Evolutionary conservation across 2,797 vertebrate genomes (phyloP).

Genomic region (Anabas testudineus): DNA sequence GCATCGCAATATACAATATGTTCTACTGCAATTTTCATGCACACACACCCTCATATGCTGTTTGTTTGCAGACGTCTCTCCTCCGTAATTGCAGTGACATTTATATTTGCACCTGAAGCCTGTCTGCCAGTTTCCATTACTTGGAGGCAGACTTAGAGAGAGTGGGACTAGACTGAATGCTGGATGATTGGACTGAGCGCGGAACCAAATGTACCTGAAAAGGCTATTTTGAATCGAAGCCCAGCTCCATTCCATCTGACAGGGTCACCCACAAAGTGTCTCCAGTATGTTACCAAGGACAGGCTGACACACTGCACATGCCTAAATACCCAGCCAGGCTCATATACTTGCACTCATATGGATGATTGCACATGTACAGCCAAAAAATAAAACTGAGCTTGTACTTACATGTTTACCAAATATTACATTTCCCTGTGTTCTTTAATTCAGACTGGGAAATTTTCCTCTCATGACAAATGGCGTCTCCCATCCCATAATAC

Average conservation of each 20-base stretch:
- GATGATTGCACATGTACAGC: not conserved
- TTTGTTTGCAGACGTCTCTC: constrained; percentile 72
- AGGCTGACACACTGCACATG: not conserved
- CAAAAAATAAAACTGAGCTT: too few relatives aligned
- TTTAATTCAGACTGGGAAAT: constrained; percentile 9
- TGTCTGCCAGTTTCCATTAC: constrained; percentile 75
- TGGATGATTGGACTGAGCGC: constrained; percentile 55
- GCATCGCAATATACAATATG: constrained; percentile 18
- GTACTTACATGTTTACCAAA: not conserved
- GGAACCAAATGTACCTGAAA: constrained; percentile 65
- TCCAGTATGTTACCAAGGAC: constrained; percentile 1
- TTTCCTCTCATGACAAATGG: constrained; percentile 33
- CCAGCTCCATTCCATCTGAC: constrained; percentile 27
- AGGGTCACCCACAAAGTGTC: constrained; percentile 45
- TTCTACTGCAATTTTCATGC: constrained; percentile 36
- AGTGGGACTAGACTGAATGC: constrained; percentile 46
- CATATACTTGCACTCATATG: not conserved
- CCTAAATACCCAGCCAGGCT: constrained; percentile 4
- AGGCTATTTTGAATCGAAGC: constrained; percentile 49
- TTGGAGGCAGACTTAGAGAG: constrained; percentile 53
- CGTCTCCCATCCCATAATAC: not conserved
- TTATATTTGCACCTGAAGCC: constrained; percentile 80
- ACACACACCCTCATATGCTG: constrained; percentile 34
- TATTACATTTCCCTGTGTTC: not conserved
- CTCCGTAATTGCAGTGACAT: constrained; percentile 76